phyloP scores from a whole-genome alignment of 2,888 invertebrate species.

The Lochmaea capreae region DNA sequence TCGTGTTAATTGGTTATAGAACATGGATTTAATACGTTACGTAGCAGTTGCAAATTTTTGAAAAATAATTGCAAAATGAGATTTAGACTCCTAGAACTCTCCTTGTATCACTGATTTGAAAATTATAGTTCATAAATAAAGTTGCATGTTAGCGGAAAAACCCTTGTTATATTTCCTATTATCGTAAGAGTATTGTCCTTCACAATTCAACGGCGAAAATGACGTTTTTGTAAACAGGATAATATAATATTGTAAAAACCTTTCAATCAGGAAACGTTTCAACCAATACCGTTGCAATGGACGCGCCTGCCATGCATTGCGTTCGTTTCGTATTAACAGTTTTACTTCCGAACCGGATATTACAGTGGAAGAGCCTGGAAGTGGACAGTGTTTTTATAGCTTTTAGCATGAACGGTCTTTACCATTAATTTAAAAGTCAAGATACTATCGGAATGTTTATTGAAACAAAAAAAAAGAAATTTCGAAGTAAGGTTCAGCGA shows the following conservation, averaged over 20 bases:
- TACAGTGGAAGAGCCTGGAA: slow-evolving; percentile 29
- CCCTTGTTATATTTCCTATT: not conserved
- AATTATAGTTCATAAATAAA: not conserved
- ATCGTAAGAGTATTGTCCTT: not conserved
- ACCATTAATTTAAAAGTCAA: not conserved
- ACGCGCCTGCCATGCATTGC: not conserved
- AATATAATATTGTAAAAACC: not conserved
- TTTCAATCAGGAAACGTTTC: slow-evolving; percentile 2
- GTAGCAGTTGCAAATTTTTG: too few species aligned
- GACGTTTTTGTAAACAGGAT: not conserved
- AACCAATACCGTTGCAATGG: slow-evolving; percentile 5
- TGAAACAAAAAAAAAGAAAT: not conserved
- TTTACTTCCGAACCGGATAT: slow-evolving; percentile 32
- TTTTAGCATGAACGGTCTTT: slow-evolving; percentile 8
- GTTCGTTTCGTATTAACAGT: slow-evolving; percentile 30
- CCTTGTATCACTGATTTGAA: not conserved
- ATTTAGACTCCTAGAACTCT: too few species aligned
- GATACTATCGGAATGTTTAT: not conserved
- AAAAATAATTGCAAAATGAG: too few species aligned
- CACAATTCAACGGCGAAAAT: not conserved
- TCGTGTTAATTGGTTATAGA: not conserved
- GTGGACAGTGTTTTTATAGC: slow-evolving; percentile 23
- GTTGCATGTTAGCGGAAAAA: not conserved
- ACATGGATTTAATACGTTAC: not conserved
- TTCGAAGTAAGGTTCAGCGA: not conserved